These are phyloP conservation scores for Pristionchus mayeri DNA, from an alignment of 2,888 invertebrate species.

Conservation along the genomic window DNA sequence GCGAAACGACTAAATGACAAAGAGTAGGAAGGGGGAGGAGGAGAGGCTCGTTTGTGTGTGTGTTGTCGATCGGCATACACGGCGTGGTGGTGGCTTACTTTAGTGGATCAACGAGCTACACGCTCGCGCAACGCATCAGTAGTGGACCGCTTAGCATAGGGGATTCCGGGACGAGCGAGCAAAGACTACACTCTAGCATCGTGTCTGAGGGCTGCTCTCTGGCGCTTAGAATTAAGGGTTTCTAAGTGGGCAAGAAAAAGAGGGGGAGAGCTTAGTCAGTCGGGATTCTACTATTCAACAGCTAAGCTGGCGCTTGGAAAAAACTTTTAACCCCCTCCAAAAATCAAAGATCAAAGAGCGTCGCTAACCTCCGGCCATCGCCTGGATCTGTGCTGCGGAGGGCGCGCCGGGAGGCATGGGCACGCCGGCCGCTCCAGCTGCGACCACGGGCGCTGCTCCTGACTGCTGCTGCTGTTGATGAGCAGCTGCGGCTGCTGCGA, in stretches of 20 bases:
- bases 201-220: not conserved
- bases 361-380: conserved; percentile 29
- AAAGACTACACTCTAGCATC: too few species aligned
- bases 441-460: not conserved
- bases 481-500: not conserved
- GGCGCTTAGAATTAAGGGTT: not conserved
- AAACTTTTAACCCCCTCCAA: not conserved
- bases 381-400: conserved; percentile 41
- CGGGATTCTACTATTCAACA: not conserved
- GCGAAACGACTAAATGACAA: too few species aligned
- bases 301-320: not conserved
- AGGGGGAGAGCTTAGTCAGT: not conserved
- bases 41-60: not conserved
- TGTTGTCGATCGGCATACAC: too few species aligned
- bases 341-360: conserved; percentile 13
- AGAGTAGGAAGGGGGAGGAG: not conserved
- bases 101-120: not conserved
- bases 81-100: not conserved
- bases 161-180: too few species aligned
- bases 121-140: too few species aligned
- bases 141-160: too few species aligned
- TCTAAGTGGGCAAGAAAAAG: not conserved
- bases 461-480: not conserved
- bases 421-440: not conserved
- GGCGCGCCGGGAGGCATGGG: conserved; percentile 43